phyloP scores from a whole-genome alignment of 1,140 invertebrate species.

The Lanistes nyassanus region DNA sequence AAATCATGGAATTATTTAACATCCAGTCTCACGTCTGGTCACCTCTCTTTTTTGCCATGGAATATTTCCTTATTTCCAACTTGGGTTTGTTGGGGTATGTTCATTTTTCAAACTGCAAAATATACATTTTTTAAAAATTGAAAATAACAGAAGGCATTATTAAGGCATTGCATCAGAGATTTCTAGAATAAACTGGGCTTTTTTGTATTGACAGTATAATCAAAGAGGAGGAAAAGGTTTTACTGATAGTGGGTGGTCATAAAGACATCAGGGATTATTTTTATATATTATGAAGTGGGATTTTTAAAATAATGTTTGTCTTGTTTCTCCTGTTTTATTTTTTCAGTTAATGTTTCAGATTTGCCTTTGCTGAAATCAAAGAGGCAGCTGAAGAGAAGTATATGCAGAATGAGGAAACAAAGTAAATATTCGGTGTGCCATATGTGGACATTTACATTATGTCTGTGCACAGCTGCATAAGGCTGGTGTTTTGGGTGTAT shows the following conservation, averaged over 20 bases:
- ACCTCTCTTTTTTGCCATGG: slow-evolving; percentile 57
- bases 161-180: background rate
- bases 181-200: background rate
- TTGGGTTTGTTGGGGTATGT: slow-evolving; percentile 48
- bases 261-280: too few species aligned
- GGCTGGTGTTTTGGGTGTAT: too few species aligned
- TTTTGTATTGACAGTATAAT: background rate
- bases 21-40: slow-evolving; percentile 53
- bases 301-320: too few species aligned
- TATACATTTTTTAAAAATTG: background rate
- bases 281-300: too few species aligned
- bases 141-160: background rate
- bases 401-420: slow-evolving; percentile 17
- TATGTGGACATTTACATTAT: too few species aligned
- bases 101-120: too few species aligned
- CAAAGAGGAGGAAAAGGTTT: background rate
- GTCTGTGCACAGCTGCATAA: too few species aligned
- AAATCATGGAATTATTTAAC: slow-evolving; percentile 43
- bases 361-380: slow-evolving; percentile 45
- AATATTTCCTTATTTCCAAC: slow-evolving; percentile 48
- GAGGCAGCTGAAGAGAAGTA: slow-evolving; percentile 43
- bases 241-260: background rate
- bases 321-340: slow-evolving; percentile 12
- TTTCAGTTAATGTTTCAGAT: slow-evolving; percentile 32
- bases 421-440: slow-evolving; percentile 9